Conservation (phyloP, 2,797 vertebrate genomes). For the Falco cherrug region DNA sequence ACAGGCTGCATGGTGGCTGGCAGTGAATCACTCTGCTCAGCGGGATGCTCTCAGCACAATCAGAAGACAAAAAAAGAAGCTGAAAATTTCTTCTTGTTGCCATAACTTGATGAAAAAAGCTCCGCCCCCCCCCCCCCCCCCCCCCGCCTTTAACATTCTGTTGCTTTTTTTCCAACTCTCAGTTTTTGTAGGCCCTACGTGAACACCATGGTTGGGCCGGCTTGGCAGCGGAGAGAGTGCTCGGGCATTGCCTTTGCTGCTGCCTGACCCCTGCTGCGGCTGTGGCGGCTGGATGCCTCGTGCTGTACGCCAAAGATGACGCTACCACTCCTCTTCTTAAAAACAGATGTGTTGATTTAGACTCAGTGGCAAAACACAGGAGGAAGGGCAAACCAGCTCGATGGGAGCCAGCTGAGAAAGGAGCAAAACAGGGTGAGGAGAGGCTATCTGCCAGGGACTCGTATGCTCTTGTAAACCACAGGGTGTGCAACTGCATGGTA, state of each 20-base stretch:
- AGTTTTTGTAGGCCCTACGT: neutral
- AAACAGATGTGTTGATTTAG: neutral
- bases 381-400: neutral
- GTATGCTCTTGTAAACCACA: neutral
- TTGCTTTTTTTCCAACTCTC: neutral
- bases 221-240: neutral
- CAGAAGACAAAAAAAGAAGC: neutral
- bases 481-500: neutral
- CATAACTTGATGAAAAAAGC: neutral
- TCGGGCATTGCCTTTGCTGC: fast-evolving
- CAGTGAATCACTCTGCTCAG: neutral
- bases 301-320: neutral
- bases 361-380: neutral
- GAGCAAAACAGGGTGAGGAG: neutral
- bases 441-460: neutral
- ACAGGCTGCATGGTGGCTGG: neutral
- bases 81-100: neutral
- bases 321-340: neutral
- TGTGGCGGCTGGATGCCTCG: neutral
- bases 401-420: neutral
- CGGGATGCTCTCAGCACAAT: neutral
- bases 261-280: neutral
- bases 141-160: fast-evolving
- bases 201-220: fast-evolving
- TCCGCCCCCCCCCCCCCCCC: neutral